Evolutionary conservation across 2,888 invertebrate species (phyloP), one percentile per base, ranked within the genome.

Genomic region (Acronicta aceris): DNA sequence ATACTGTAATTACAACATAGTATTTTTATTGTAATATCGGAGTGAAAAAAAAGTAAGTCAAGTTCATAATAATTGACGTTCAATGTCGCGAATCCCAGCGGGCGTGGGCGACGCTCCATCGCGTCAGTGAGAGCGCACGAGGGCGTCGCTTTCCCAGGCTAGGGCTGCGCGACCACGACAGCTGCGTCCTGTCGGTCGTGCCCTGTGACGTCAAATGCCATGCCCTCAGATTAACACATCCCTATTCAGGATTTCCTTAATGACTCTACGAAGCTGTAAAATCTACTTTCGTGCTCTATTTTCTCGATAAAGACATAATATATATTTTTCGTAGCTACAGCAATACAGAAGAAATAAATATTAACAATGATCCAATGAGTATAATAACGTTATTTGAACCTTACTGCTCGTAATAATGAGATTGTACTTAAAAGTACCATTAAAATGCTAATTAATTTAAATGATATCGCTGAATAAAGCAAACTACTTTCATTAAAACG

Each of bases 121-220:
- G 56, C 68, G 38, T 10, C 45, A 65, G 74, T 74, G 81, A 78
- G 82, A 81, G 81, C 64, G 68, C 64, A 74, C 78, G 82, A 80
- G 88, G 87, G 86, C 84, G 85, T 68, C 81, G 78, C 78, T 88
- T 90, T 92, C 91, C 92, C 89, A 88, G 85, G 84, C 83, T 74
- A 75, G 82, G 79, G 79, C 76, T 79, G 76, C 67, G 73, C 59
- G 64, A 60, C 63, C 61, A 36, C 68, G 71, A 68, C 76, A 78
- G 71, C 74, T 78, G 79, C 76, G 59, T 78, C 76, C 77, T 70
- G 73, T 30, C 73, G 56, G 69, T 60, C 66, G 61, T 38, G 71
- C 47, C 60, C 50, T 10, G 50, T 78, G 81, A 83, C 87, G 85
- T 84, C 83, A 85, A 62, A 25, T 53, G 25, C 33, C 57, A 59